Base-by-base conservation (phyloP, 2,888 invertebrate genomes). In the Fragum fragum region DNA sequence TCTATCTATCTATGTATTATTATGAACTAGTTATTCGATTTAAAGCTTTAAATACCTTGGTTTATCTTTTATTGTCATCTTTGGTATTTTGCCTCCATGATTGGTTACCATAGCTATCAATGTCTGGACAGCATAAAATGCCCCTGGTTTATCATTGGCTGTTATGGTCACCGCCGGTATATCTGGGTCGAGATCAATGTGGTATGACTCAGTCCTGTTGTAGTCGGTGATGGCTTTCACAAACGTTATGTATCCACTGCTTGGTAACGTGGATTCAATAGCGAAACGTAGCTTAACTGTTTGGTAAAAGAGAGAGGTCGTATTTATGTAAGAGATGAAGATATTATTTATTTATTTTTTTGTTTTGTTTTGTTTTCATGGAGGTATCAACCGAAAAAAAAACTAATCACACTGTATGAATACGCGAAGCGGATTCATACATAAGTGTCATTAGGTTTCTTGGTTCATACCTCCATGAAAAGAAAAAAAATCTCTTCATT, bases 71-170 rank as follows among this genome's bases (percentile, higher is more conserved):
- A 90, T 77, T 1, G 21, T 52, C 28, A 81, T 69, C 21, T 72
- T 18, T 11, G 63, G 70, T 1, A 82, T 21, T 1, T 26, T 29
- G 1, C 73, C 81, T 7, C 18, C 47, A 16, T 66, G 47, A 16
- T 69, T 68, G 16, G 81, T 69, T 1, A 68, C 42, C 14, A 92
- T 71, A 70, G 82, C 86, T 5, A 90, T 79, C 1, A 92, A 72
- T 18, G 89, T 87, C 75, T 91, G 91, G 6, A 86, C 83, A 11
- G 77, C 92, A 81, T 91, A 90, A 76, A 92, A 90, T 9, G 89
- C 87, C 1, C 92, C 92, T 2, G 76, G 78, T 18, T 79, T 61
- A 23, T 79, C 71, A 0, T 74, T 68, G 7, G 91, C 88, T 11
- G 61, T 81, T 61, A 92, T 89, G 0, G 73, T 80, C 0, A 91